Percentiles rank a stretch among this genome's conserved stretches.
Conservation (phyloP, 2,888 invertebrate genomes). For the Myopa testacea region DNA sequence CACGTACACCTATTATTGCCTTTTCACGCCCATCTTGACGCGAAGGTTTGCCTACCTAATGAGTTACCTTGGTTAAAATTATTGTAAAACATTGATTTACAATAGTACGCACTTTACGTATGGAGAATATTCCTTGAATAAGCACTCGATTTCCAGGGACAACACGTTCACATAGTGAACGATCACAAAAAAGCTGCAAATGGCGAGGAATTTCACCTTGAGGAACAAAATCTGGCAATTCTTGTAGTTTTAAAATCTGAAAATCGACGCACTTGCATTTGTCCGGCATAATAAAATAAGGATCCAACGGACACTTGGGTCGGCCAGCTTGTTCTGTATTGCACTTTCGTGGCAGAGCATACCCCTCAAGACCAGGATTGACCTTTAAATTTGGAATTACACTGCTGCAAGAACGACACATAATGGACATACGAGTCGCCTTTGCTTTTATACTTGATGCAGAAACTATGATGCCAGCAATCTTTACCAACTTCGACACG, state of each 20-base stretch:
- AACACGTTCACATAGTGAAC: slow-evolving; percentile 90
- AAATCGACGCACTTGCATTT: slow-evolving; percentile 98
- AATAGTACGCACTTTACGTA: slow-evolving; percentile 76
- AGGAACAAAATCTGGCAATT: slow-evolving; percentile 87
- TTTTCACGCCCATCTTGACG: slow-evolving; percentile 81
- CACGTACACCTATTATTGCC: slow-evolving; percentile 89
- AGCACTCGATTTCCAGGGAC: slow-evolving; percentile 96
- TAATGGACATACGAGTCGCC: slow-evolving; percentile 93
- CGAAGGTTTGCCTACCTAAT: slow-evolving; percentile 70
- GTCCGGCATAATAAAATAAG: slow-evolving; percentile 97
- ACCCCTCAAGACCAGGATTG: slow-evolving; percentile 96
- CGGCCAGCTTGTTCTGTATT: slow-evolving; percentile 93
- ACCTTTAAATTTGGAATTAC: slow-evolving; percentile 89
- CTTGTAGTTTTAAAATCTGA: slow-evolving; percentile 97
- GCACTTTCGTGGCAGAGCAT: slow-evolving; percentile 94
- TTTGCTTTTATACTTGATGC: slow-evolving; percentile 95
- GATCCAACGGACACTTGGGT: slow-evolving; percentile 95
- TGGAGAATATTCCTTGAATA: slow-evolving; percentile 95
- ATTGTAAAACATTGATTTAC: neutral
- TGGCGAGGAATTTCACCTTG: slow-evolving; percentile 99
- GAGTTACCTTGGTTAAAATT: neutral
- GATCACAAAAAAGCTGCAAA: slow-evolving; percentile 92
- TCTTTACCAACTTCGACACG: slow-evolving; percentile 92
- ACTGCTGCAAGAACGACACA: slow-evolving; percentile 93
- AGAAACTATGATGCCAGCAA: slow-evolving; percentile 94